Conservation (phyloP, 2,888 invertebrate genomes). For the Aporophyla lueneburgensis region DNA sequence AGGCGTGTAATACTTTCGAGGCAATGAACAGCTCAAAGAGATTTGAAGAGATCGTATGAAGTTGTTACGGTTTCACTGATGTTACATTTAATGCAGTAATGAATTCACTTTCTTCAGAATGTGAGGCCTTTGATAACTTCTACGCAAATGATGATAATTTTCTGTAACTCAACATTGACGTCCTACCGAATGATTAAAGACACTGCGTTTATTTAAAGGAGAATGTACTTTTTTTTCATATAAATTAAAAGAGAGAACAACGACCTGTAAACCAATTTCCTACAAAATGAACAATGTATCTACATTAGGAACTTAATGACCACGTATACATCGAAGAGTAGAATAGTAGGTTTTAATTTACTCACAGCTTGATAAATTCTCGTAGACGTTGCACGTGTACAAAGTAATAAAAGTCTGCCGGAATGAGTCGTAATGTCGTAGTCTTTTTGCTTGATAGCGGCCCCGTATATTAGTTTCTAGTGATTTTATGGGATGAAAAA, state of each 20-base stretch:
- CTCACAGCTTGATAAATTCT: slow-evolving; percentile 41
- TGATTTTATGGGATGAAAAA: slow-evolving; percentile 15
- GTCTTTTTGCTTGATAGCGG: slow-evolving; percentile 28
- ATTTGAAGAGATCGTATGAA: slow-evolving; percentile 6
- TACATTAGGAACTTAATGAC: slow-evolving; percentile 44
- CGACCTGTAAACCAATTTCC: slow-evolving; percentile 37
- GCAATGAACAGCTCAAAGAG: slow-evolving; percentile 35
- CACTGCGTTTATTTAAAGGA: neutral
- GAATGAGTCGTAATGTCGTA: slow-evolving; percentile 29
- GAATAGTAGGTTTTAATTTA: slow-evolving; percentile 50
- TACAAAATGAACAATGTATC: slow-evolving; percentile 43
- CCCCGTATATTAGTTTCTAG: slow-evolving; percentile 14
- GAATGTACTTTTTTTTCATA: neutral
- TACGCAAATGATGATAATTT: neutral
- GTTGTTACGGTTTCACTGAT: slow-evolving; percentile 3
- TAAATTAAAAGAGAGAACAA: slow-evolving; percentile 11
- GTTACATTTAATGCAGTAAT: slow-evolving; percentile 21
- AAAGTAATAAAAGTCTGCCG: slow-evolving; percentile 33
- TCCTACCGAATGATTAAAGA: neutral
- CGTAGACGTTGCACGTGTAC: slow-evolving; percentile 35
- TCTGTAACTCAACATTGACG: neutral
- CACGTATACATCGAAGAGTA: slow-evolving; percentile 24
- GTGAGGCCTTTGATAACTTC: slow-evolving; percentile 18
- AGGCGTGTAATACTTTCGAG: slow-evolving; percentile 33
- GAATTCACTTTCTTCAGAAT: neutral